A percentile compares a stretch with the other conserved stretches of the same genome.
These are phyloP conservation scores for Porites lobata DNA, from an alignment of 92 coral and sea anemone species.

Conservation along the genomic window DNA sequence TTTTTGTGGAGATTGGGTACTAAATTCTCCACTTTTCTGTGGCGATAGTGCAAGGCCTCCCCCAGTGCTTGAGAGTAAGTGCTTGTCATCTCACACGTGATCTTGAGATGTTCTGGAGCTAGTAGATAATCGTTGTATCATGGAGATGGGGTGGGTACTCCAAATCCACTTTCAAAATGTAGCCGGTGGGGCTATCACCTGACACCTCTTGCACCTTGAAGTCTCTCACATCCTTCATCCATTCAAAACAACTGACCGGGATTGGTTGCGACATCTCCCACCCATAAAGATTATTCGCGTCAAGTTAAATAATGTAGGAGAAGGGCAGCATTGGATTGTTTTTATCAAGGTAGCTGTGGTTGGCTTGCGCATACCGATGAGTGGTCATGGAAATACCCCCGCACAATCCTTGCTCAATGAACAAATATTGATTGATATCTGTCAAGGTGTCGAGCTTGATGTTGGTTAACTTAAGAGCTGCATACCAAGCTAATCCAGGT, in stretches of 20 bases:
- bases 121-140: conserved; percentile 52
- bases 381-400: no score
- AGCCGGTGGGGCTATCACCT: not conserved
- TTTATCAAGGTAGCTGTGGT: no score
- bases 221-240: no score
- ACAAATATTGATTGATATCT: not conserved
- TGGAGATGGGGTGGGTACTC: not conserved
- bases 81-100: not conserved
- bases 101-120: conserved; percentile 27
- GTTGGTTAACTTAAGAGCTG: not conserved
- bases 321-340: no score
- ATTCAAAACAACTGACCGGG: no score
- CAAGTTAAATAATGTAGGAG: no score
- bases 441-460: conserved; percentile 12
- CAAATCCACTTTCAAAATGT: not conserved
- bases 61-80: conserved; percentile 23
- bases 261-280: no score
- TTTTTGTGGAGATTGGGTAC: conserved; percentile 13
- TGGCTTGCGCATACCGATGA: no score
- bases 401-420: no score
- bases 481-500: not conserved
- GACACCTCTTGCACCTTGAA: no score
- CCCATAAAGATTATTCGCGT: no score
- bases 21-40: conserved; percentile 4
- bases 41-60: conserved; percentile 18